phyloP scores from a whole-genome alignment of 2,888 invertebrate genomes.

The Xanthia togata region DNA sequence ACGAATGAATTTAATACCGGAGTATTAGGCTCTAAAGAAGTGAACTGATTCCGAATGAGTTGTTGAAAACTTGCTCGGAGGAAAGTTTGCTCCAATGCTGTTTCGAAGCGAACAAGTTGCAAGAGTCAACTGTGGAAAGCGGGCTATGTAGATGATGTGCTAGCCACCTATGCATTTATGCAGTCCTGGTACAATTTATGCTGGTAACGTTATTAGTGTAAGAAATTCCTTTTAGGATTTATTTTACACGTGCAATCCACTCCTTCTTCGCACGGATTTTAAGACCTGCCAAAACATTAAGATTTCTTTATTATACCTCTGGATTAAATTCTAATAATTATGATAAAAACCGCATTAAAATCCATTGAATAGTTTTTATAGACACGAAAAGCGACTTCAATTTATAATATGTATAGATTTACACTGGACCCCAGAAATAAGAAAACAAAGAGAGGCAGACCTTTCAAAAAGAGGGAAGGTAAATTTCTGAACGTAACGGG shows the following conservation, averaged over 20 bases:
- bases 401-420: background rate
- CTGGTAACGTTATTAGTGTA: background rate
- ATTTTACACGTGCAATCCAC: background rate
- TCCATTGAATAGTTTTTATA: background rate
- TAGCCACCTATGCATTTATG: slow-evolving; percentile 25
- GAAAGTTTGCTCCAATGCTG: slow-evolving; percentile 43
- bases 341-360: background rate
- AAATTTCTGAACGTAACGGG: background rate
- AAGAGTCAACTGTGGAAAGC: slow-evolving; percentile 29
- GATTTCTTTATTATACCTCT: background rate
- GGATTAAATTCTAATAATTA: background rate
- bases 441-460: too few species aligned
- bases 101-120: slow-evolving; percentile 40
- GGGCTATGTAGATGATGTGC: slow-evolving; percentile 8
- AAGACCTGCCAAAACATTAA: background rate
- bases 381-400: background rate
- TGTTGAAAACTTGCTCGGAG: slow-evolving; percentile 42
- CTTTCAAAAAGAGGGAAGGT: background rate
- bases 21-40: slow-evolving; percentile 40
- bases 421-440: too few species aligned
- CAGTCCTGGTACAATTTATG: slow-evolving; percentile 6
- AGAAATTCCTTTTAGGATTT: background rate
- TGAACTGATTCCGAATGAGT: slow-evolving; percentile 48
- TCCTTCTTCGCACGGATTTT: background rate
- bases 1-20: slow-evolving; percentile 42